Base-by-base conservation (phyloP, 1,140 invertebrate species). In the Octopus bimaculoides region DNA sequence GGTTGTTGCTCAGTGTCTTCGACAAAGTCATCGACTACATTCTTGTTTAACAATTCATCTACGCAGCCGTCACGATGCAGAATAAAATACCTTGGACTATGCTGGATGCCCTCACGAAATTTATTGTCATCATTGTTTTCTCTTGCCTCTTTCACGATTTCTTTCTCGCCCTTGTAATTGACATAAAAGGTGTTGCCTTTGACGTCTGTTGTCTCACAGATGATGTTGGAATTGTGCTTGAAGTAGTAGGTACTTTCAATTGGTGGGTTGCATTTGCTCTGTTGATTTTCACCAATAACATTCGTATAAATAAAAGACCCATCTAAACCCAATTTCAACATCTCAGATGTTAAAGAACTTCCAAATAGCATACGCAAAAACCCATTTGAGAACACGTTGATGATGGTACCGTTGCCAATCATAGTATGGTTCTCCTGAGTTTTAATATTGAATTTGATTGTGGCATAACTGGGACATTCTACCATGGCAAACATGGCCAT, bases 381-480 rank as follows among this genome's bases (percentile, higher is more conserved):
- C 8, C 89, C 88, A 80, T 89, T 87, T 52, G 86, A 85, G 78
- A 87, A 87, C 10, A 88, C 87, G 71, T 88, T 86, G 26, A 90
- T 84, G 17, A 85, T 84, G 10, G 88, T 87, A 9, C 88, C 88
- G 83, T 82, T 86, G 52, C 87, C 89, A 85, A 90, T 88, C 26
- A 88, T 85, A 26, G 87, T 88, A 52, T 87, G 82, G 77, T 88
- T 89, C 74, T 90, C 87, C 80, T 87, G 86, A 14, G 87, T 87
- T 5, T 82, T 78, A 78, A 83, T 84, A 79, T 90, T 89, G 82
- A 89, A 90, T 82, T 89, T 87, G 4, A 90, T 86, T 8, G 90
- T 89, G 10, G 90, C 89, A 84, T 85, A 90, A 10, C 87, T 88
- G 52, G 89, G 89, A 82, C 89, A 90, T 82, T 90, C 90, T 8